These are phyloP conservation scores for Pyrrhosoma nymphula DNA, from an alignment of 2,888 invertebrate genomes.

Conservation along the genomic window DNA sequence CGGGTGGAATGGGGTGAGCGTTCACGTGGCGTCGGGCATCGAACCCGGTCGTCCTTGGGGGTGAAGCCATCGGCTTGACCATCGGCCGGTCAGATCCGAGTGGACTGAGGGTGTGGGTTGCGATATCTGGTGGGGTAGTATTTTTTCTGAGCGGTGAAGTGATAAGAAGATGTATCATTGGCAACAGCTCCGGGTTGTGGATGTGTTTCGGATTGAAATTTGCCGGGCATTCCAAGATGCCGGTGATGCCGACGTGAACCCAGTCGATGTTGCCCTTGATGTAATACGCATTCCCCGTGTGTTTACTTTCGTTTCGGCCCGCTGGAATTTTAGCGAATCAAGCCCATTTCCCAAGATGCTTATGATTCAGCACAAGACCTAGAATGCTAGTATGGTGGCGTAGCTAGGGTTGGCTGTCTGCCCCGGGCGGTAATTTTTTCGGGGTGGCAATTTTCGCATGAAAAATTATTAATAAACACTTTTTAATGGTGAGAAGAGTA, in stretches of 20 bases:
- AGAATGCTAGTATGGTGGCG: too few relatives aligned
- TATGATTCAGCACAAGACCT: too few relatives aligned
- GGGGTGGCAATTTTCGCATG: too few relatives aligned
- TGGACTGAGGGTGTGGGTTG: neutral
- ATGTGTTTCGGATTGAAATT: neutral
- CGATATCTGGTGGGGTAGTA: neutral
- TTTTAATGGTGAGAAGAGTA: too few relatives aligned
- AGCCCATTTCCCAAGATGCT: too few relatives aligned
- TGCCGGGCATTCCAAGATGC: neutral
- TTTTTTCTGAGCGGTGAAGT: neutral
- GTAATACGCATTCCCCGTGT: too few relatives aligned
- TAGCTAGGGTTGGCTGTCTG: too few relatives aligned
- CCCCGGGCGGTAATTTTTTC: too few relatives aligned
- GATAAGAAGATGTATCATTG: neutral
- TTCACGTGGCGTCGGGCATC: conserved; percentile 62
- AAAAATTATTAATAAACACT: too few relatives aligned
- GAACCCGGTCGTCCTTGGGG: conserved; percentile 64
- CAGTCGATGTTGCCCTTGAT: neutral
- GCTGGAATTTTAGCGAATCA: too few relatives aligned
- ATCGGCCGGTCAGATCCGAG: neutral
- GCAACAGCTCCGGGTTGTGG: neutral
- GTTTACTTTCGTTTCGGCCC: too few relatives aligned
- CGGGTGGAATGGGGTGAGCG: neutral
- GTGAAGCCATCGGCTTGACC: conserved; percentile 7
- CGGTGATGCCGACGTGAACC: neutral